Conservation (phyloP, 2,888 invertebrate genomes). For the Watsonalla cultraria region DNA sequence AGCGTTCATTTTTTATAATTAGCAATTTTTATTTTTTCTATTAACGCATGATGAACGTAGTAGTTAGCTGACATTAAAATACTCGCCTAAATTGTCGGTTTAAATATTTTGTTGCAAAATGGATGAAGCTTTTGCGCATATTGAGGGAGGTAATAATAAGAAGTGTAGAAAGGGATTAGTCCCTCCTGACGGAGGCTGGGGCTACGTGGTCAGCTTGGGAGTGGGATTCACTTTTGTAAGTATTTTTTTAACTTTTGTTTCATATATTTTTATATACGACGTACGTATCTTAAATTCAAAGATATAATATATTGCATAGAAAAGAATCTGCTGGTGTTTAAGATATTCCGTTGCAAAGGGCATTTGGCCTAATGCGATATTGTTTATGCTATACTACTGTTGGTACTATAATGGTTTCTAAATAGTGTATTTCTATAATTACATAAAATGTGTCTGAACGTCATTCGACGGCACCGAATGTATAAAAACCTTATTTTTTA, state of each 20-base stretch:
- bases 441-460: too few species aligned
- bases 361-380: too few species aligned
- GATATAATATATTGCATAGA: too few species aligned
- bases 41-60: background rate
- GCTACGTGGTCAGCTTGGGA: slow-evolving; percentile 85
- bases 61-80: slow-evolving; percentile 3
- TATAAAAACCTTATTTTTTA: too few species aligned
- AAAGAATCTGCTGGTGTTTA: too few species aligned
- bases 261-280: background rate
- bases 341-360: too few species aligned
- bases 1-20: background rate
- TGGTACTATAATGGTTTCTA: too few species aligned
- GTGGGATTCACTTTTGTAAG: slow-evolving; percentile 87
- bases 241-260: slow-evolving; percentile 27
- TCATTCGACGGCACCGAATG: too few species aligned
- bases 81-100: background rate
- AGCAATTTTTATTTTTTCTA: background rate
- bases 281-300: background rate
- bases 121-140: slow-evolving; percentile 72
- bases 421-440: too few species aligned
- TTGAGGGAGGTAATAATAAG: slow-evolving; percentile 32
- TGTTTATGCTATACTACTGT: too few species aligned
- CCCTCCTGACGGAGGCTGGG: slow-evolving; percentile 90
- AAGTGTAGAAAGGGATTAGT: slow-evolving; percentile 37
- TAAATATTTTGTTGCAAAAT: slow-evolving; percentile 29